phyloP scores from a whole-genome alignment of 2,113 vertebrate genomes.

The Pimephales promelas region DNA sequence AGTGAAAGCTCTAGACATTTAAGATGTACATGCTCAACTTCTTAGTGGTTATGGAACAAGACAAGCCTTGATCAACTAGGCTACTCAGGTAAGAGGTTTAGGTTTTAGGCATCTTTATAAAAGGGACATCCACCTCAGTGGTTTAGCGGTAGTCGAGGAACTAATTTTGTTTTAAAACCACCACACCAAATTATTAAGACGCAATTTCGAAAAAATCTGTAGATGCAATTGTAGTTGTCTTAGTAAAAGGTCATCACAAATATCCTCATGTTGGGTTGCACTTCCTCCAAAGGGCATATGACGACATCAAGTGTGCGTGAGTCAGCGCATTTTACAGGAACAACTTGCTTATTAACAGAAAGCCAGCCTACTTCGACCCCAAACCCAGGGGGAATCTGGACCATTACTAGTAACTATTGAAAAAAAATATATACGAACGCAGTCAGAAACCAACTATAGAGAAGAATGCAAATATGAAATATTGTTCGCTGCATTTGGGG shows the following conservation, averaged over 20 bases:
- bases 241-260: background rate
- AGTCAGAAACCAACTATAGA: background rate
- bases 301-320: background rate
- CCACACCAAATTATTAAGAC: background rate
- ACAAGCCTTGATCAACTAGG: background rate
- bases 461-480: background rate
- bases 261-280: background rate
- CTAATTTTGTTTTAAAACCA: no score
- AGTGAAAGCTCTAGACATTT: background rate
- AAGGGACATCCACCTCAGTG: background rate
- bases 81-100: background rate
- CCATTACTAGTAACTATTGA: background rate
- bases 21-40: background rate
- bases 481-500: background rate
- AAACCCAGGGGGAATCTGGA: background rate
- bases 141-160: background rate
- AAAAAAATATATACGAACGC: background rate
- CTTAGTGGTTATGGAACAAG: background rate
- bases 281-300: background rate
- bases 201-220: background rate
- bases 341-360: background rate
- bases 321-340: conserved; percentile 14
- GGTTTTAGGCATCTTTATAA: background rate
- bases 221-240: background rate
- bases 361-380: background rate